Evolutionary conservation across 2,888 invertebrate species (phyloP).

Genomic region (Caradrina kadenii): DNA sequence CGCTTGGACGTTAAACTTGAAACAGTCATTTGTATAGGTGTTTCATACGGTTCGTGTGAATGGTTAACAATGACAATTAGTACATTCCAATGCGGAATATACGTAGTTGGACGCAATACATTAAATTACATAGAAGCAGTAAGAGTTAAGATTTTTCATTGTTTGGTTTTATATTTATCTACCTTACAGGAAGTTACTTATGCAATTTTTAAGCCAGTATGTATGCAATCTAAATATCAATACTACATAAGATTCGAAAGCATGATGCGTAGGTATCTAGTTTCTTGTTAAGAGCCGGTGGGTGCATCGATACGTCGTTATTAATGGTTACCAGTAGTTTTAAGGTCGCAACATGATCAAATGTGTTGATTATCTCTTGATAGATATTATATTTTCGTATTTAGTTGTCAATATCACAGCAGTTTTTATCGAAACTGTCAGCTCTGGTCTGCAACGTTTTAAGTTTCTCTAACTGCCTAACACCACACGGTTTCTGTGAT

Average conservation of each 20-base stretch:
- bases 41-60: slow-evolving; percentile 19
- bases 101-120: slow-evolving; percentile 20
- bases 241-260: slow-evolving; percentile 52
- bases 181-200: slow-evolving; percentile 50
- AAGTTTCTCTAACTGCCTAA: slow-evolving; percentile 29
- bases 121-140: slow-evolving; percentile 13
- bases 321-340: slow-evolving; percentile 87
- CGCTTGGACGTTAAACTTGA: slow-evolving; percentile 12
- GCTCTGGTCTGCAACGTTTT: slow-evolving; percentile 59
- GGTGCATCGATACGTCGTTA: slow-evolving; percentile 73
- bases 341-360: slow-evolving; percentile 80
- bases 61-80: slow-evolving; percentile 20
- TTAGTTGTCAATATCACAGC: slow-evolving; percentile 89
- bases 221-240: slow-evolving; percentile 56
- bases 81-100: slow-evolving; percentile 43
- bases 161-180: slow-evolving; percentile 31
- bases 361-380: slow-evolving; percentile 79
- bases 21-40: neutral
- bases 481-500: slow-evolving; percentile 22
- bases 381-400: slow-evolving; percentile 73
- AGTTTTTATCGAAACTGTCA: slow-evolving; percentile 84
- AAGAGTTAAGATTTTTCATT: slow-evolving; percentile 13
- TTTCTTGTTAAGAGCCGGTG: slow-evolving; percentile 72
- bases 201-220: slow-evolving; percentile 63
- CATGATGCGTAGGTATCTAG: slow-evolving; percentile 60